These are phyloP conservation scores for Aporrectodea caliginosa DNA, from an alignment of 1,140 invertebrate genomes.

Conservation along the genomic window DNA sequence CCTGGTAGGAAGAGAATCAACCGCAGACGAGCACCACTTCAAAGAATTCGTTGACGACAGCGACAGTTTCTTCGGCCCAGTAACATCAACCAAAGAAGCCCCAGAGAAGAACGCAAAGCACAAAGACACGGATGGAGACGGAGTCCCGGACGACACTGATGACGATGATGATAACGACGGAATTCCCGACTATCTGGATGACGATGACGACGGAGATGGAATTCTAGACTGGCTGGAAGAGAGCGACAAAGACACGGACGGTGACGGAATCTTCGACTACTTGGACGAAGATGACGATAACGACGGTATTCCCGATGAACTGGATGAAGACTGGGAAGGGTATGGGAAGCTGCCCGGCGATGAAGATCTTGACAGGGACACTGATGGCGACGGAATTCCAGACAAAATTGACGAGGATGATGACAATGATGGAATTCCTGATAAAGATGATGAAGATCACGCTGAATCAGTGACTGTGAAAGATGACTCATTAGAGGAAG, in stretches of 20 bases:
- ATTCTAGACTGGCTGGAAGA: constrained; percentile 29
- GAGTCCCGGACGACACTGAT: constrained; percentile 5
- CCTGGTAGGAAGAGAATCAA: not conserved
- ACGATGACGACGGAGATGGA: constrained; percentile 34
- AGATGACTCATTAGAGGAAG: not conserved
- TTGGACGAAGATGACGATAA: constrained; percentile 6
- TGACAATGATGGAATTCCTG: constrained; percentile 35
- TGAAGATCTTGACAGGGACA: not conserved
- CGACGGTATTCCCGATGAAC: not conserved
- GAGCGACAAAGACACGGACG: not conserved
- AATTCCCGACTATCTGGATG: constrained; percentile 33
- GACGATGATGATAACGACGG: constrained; percentile 35
- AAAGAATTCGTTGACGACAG: not conserved
- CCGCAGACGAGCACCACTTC: not conserved
- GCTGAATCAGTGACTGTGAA: constrained; percentile 24
- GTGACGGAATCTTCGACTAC: constrained; percentile 1
- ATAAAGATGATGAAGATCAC: constrained; percentile 29
- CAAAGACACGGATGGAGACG: constrained; percentile 14
- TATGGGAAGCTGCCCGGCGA: constrained; percentile 13
- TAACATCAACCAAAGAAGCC: not conserved
- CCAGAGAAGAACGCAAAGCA: not conserved
- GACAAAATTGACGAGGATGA: constrained; percentile 33
- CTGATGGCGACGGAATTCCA: constrained; percentile 33
- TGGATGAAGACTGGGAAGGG: constrained; percentile 9
- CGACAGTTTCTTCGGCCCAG: not conserved